Base-by-base conservation (phyloP, 2,797 vertebrate species). In the Takifugu ocellatus region DNA sequence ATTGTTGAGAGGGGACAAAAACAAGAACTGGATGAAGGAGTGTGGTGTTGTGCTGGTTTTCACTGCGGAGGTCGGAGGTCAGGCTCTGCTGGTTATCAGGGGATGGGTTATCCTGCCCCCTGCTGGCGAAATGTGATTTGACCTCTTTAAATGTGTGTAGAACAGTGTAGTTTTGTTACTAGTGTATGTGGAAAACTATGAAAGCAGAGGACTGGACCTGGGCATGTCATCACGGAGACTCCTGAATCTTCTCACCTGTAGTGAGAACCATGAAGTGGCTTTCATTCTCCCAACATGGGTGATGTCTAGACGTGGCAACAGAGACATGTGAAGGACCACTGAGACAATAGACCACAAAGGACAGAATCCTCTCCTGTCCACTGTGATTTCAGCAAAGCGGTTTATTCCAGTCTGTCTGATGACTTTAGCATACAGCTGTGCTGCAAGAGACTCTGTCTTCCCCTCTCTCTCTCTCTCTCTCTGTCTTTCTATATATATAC, bases 71-170 rank as follows among this genome's bases (percentile, higher is more conserved):
- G 63, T 54, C 63, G n/a, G 54, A 27, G 16, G 24, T 27, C 25
- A 16, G 8, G 16, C 42, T 55, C 26, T 54, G 45, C 36, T n/a
- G 17, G 17, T 33, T 31, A 16, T 60, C 16, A 50, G 49, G 6
- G 72, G 80, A 85, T 70, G 58, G 61, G 64, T 78, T 84, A 73
- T 84, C 62, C 75, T 82, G 80, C 79, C 80, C 79, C 81, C 79
- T 86, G 70, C 76, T 84, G 69, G 68, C 31, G 61, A 62, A 63
- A 44, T 24, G 15, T 56, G 15, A 25, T 49, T 49, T 33, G 33
- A 11, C 33, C 8, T 10, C 33, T 33, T 33, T 11, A 29, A 29
- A 29, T 29, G 8, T 29, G 27, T 7, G 8, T 29, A 7, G 27
- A 29, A 29, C 5, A 29, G 5, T 29, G 5, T 29, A 7, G 5